Evolutionary conservation across 2,888 invertebrate species (phyloP), one percentile per base, ranked within the genome.

Genomic region (Margaritifera margaritifera): DNA sequence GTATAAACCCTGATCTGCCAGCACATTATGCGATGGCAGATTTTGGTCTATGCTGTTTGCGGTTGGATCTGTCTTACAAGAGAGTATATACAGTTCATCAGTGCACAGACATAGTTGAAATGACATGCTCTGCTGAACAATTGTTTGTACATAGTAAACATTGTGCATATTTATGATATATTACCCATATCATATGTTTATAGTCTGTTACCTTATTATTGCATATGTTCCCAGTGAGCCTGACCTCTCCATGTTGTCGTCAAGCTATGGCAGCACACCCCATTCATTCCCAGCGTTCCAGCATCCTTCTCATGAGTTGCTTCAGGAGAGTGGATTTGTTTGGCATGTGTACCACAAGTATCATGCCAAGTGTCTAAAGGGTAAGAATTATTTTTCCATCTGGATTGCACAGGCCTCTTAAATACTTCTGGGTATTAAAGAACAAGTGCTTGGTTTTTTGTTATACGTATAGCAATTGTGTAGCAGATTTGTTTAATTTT

Each of bases 291-390:
- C 97, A 51, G 92, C 93, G 62, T 97, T 97, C 93, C 97, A 98
- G 89, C 99, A 99, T 92, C 98, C 98, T 53, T 97, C 97, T 86
- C 97, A 98, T 90, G 93, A 96, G 15, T 91, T 99, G 80, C 93
- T 99, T 58, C 94, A 96, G 78, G 97, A 98, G 90, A 98, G 98
- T 90, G 96, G 97, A 88, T 99, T 99, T 92, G 97, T 98, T 8
- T 99, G 98, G 91, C 96, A 96, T 90, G 97, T 95, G 4, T 99
- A 99, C 91, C 95, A 96, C 91, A 98, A 97, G 89, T 99, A 98
- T 91, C 94, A 96, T 90, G 95, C 95, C 78, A 93, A 97, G 81
- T 99, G 99, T 90, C 92, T 97, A 55, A 96, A 96, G 93, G 95
- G 95, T 95, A 86, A 80, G 83, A 77, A 27, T 31, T 20, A 22